A percentile compares a stretch with the other conserved stretches of the same genome.
phyloP scores from a whole-genome alignment of 2,113 vertebrate genomes.

The human (Homo sapiens) region DNA sequence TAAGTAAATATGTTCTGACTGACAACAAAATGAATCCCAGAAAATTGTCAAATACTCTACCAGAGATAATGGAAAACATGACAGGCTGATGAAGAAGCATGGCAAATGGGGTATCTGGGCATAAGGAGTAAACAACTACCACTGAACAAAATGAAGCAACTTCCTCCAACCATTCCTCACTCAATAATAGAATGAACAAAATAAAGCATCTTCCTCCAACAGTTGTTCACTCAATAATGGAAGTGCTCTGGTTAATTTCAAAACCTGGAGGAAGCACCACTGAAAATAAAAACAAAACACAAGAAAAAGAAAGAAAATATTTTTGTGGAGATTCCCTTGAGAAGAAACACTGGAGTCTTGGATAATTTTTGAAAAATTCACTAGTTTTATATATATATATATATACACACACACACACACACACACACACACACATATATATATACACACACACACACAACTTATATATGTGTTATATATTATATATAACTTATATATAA shows the following conservation, averaged over 20 bases:
- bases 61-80: conserved; percentile 48
- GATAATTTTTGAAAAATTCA: background rate
- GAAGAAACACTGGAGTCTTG: background rate
- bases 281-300: background rate
- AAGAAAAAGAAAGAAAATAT: background rate
- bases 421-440: no score
- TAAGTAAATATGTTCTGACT: conserved; percentile 30
- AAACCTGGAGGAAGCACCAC: background rate
- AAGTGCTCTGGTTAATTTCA: background rate
- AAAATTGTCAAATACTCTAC: conserved; percentile 18
- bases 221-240: background rate
- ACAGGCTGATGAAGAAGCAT: background rate
- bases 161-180: background rate
- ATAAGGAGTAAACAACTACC: conserved; percentile 38
- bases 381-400: background rate
- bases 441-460: no score
- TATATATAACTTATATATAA: no score
- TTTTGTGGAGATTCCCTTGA: background rate
- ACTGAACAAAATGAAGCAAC: conserved; percentile 6
- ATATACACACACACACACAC: fast-evolving
- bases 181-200: conserved; percentile 21
- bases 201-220: background rate
- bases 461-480: no score
- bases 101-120: background rate
- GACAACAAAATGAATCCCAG: conserved; percentile 44